phyloP scores from a whole-genome alignment of 2,888 invertebrate genomes.

The Luffia ferchaultella region DNA sequence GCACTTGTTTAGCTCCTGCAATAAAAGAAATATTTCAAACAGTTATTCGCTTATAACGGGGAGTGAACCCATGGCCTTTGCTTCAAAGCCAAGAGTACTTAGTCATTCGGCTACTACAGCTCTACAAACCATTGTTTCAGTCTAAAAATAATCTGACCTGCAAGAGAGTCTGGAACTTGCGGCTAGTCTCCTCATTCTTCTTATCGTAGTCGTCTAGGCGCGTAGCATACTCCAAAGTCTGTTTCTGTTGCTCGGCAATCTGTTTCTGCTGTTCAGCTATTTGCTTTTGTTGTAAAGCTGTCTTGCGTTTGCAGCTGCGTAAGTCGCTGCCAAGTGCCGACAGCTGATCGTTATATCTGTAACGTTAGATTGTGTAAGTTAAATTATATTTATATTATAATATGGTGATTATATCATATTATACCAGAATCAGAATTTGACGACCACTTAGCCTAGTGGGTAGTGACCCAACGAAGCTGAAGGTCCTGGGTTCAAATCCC shows the following conservation, averaged over 20 bases:
- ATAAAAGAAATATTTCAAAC: constrained; percentile 4
- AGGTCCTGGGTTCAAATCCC: too few species aligned
- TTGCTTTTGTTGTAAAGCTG: constrained; percentile 86
- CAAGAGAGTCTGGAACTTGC: constrained; percentile 87
- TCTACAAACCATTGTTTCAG: too few species aligned
- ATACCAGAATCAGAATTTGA: too few species aligned
- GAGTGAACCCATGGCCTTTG: too few species aligned
- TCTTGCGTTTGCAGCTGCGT: constrained; percentile 81
- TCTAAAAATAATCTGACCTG: constrained; percentile 71
- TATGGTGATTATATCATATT: too few species aligned
- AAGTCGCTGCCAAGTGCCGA: constrained; percentile 81
- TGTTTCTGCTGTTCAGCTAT: constrained; percentile 79
- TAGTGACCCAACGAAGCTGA: too few species aligned
- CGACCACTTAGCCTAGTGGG: too few species aligned
- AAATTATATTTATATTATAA: too few species aligned
- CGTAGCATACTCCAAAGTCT: constrained; percentile 80
- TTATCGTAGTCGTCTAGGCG: constrained; percentile 91
- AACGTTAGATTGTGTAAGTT: background rate
- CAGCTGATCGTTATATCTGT: constrained; percentile 82
- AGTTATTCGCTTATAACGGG: too few species aligned
- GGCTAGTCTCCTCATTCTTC: constrained; percentile 88
- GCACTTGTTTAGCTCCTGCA: constrained; percentile 88
- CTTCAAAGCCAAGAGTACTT: too few species aligned
- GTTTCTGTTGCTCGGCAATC: constrained; percentile 77
- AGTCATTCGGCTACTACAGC: too few species aligned